phyloP scores from a whole-genome alignment of 2,113 vertebrate species.

The Perognathus longimembris region DNA sequence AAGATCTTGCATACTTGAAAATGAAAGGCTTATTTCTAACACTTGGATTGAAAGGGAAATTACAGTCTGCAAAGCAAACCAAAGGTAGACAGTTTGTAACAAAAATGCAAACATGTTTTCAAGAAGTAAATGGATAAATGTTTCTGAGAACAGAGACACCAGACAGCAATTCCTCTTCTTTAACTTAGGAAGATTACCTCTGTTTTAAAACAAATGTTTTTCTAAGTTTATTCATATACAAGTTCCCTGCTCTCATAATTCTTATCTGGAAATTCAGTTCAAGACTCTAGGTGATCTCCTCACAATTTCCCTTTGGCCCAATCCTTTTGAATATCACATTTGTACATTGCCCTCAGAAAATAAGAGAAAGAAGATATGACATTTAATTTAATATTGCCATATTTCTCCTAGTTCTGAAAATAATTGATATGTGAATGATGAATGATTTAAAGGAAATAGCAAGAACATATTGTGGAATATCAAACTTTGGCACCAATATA shows the following conservation, averaged over 20 bases:
- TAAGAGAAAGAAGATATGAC: not conserved
- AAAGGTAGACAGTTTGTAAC: not conserved
- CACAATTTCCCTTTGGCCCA: not conserved
- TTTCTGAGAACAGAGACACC: not conserved
- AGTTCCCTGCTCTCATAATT: not conserved
- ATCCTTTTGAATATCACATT: not conserved
- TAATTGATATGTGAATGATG: not conserved
- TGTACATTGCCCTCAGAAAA: not conserved
- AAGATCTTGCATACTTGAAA: conserved; percentile 28
- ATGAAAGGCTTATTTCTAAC: not conserved
- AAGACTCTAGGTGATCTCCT: not conserved
- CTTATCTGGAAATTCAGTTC: not conserved
- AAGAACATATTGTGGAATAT: not conserved
- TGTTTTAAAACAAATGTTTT: not conserved
- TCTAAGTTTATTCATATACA: not conserved
- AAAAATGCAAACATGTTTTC: conserved; percentile 23
- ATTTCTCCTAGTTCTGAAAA: conserved; percentile 7
- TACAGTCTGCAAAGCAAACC: not conserved
- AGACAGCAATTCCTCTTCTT: not conserved
- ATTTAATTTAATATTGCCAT: not conserved
- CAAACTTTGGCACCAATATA: not conserved
- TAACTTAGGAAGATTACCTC: not conserved
- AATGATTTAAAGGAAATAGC: not conserved
- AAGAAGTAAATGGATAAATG: not conserved
- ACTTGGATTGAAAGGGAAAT: not conserved